Evolutionary conservation across 2,888 invertebrate genomes (phyloP).

Genomic region (Thymelicus acteon): DNA sequence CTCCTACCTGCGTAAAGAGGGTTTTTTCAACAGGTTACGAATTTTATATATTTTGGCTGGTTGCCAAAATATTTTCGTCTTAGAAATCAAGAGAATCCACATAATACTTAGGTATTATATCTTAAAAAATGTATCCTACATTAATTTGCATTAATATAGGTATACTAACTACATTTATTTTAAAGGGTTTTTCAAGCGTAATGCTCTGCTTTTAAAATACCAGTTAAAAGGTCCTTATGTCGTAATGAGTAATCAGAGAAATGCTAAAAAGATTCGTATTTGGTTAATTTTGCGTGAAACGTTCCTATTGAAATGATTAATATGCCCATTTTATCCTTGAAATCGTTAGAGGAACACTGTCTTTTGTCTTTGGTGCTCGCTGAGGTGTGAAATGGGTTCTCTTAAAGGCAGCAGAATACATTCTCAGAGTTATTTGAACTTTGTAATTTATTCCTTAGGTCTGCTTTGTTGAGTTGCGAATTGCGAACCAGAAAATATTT

Average conservation of each 20-base stretch:
- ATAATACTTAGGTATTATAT: too few relatives aligned
- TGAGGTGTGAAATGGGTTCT: slow-evolving; percentile 2
- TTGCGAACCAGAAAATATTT: background rate
- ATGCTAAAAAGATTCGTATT: background rate
- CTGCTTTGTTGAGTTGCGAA: background rate
- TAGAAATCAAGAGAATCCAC: background rate
- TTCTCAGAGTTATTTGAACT: background rate
- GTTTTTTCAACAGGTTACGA: too few relatives aligned
- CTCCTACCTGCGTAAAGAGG: too few relatives aligned
- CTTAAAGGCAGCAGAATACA: background rate
- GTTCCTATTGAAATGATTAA: background rate
- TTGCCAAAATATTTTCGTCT: background rate
- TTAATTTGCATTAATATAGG: too few relatives aligned
- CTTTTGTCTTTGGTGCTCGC: background rate
- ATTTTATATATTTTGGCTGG: too few relatives aligned
- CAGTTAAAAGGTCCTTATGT: too few relatives aligned
- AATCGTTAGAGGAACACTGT: background rate
- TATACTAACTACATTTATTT: too few relatives aligned
- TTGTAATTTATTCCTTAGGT: background rate
- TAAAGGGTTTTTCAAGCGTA: too few relatives aligned
- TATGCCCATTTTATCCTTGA: background rate
- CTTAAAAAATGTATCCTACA: too few relatives aligned
- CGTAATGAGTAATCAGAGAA: background rate
- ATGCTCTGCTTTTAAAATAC: too few relatives aligned
- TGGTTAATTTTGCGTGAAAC: background rate